Base-by-base conservation (phyloP, 92 coral and sea anemone genomes). In the Meandrina meandrites region DNA sequence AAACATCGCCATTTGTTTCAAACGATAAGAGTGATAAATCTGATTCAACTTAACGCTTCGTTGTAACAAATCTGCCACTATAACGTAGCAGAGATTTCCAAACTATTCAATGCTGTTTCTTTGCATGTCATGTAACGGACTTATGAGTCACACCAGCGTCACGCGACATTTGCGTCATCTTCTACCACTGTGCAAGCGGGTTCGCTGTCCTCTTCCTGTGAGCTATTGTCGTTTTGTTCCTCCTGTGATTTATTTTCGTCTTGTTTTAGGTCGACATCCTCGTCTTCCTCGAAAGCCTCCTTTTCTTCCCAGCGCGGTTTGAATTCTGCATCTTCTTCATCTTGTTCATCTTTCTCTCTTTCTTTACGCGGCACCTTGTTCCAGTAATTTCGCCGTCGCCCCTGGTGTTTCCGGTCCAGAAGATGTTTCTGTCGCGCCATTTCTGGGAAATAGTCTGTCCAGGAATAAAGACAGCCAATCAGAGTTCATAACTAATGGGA, bases 371-470 rank as follows among this genome's bases (percentile, higher is more conserved):
- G 92, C 76, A 73, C 81, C 54, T 82, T 88, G 76, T 89, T 85
- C 85, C 91, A 80, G 42, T 84, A 88, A 76, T 90, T 91, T 30
- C 91, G 91, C 68, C 98, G 86, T 74, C 90, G 89, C 37, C 84
- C 87, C 24, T 92, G 92, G 84, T 96, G 95, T 77, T 96, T 96
- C 45, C 90, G 89, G 84, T 93, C 95, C 30, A 96, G 82, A 40
- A 93, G 88, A 85, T 90, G 94, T 81, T 95, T 96, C 80, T 96
- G 99, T 51, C 99, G 93, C n/a, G 98, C 96, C 53, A 91, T 74
- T 81, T 96, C 99, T 11, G 99, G 99, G 75, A 96, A 96, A 91
- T 94, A 92, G 62, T 91, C 99, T 96, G 87, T 37, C 79, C 22
- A 58, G 16, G 79, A 68, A 30, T n/a, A 51, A 45, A 76, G 22